phyloP scores from a whole-genome alignment of 2,888 invertebrate genomes.

The Acleris holmiana region DNA sequence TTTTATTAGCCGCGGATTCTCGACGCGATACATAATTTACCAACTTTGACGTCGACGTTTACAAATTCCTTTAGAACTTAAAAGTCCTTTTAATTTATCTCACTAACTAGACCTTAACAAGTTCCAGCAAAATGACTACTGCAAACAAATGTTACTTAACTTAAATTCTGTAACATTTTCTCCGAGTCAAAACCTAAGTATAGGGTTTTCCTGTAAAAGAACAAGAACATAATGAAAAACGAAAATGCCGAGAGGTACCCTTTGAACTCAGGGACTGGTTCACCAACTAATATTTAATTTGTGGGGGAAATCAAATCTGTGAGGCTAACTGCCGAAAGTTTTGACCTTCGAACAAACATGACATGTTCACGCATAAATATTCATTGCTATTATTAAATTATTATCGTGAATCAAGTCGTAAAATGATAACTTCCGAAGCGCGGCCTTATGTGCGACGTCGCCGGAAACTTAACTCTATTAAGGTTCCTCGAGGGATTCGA shows the following conservation, averaged over 20 bases:
- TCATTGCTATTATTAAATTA: conserved; percentile 34
- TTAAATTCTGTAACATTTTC: conserved; percentile 20
- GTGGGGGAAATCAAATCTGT: conserved; percentile 28
- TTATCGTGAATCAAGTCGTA: conserved; percentile 31
- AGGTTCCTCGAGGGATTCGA: conserved; percentile 30
- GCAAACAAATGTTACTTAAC: conserved; percentile 24
- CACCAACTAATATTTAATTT: conserved; percentile 31
- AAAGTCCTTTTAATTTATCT: conserved; percentile 34
- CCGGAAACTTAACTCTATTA: conserved; percentile 30
- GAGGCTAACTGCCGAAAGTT: conserved; percentile 26
- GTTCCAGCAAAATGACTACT: conserved; percentile 25
- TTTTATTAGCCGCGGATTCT: conserved; percentile 21
- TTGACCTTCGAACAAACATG: conserved; percentile 34
- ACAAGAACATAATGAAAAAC: conserved; percentile 32
- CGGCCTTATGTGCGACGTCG: conserved; percentile 20
- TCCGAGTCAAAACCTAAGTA: conserved; percentile 25
- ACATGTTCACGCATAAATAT: conserved; percentile 34
- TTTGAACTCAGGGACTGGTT: conserved; percentile 14
- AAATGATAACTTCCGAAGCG: conserved; percentile 30
- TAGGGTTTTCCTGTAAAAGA: conserved; percentile 23
- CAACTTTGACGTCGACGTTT: conserved; percentile 27
- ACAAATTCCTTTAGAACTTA: conserved; percentile 29
- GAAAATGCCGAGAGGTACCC: conserved; percentile 17
- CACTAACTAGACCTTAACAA: conserved; percentile 32
- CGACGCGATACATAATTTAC: conserved; percentile 25